Conservation (phyloP, 2,888 invertebrate species). For the Drosophila prolongata region DNA sequence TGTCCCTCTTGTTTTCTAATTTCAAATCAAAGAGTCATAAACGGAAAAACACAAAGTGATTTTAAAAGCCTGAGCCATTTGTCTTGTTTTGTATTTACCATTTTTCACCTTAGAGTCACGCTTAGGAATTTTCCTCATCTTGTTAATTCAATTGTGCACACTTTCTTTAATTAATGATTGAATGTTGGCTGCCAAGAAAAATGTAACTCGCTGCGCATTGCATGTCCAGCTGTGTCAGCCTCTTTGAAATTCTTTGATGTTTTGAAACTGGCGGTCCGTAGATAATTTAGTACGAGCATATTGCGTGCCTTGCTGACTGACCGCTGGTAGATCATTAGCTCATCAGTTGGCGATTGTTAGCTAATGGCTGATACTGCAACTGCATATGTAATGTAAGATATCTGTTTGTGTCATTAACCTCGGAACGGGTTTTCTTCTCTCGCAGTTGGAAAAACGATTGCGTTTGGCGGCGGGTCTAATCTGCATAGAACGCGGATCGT, state of each 20-base stretch:
- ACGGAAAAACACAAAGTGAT: too few species aligned
- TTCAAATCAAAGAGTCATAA: too few species aligned
- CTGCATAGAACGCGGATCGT: conserved; percentile 47
- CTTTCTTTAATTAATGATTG: conserved; percentile 31
- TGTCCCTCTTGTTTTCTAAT: too few species aligned
- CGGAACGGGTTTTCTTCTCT: conserved; percentile 34
- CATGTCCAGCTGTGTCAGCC: conserved; percentile 12
- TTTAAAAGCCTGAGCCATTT: neutral
- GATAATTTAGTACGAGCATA: neutral
- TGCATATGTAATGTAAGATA: conserved; percentile 19
- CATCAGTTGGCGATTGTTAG: conserved; percentile 22
- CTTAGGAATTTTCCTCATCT: conserved; percentile 12
- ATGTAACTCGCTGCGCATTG: conserved; percentile 18
- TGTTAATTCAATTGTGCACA: conserved; percentile 38
- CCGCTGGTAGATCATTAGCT: conserved; percentile 34
- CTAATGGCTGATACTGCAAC: conserved; percentile 32
- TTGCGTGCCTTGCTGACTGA: conserved; percentile 26
- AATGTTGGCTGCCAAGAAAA: conserved; percentile 19
- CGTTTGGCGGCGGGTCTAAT: conserved; percentile 26
- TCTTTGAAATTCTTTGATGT: conserved; percentile 14
- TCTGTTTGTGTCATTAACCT: conserved; percentile 44
- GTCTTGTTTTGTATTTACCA: neutral
- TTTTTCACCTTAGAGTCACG: neutral
- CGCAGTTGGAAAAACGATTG: conserved; percentile 31
- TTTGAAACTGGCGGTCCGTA: conserved; percentile 5